A percentile compares a stretch with the other conserved stretches of the same genome.
Evolutionary conservation across 2,888 invertebrate genomes (phyloP).

Genomic region (Melikaiella ostensackeni): DNA sequence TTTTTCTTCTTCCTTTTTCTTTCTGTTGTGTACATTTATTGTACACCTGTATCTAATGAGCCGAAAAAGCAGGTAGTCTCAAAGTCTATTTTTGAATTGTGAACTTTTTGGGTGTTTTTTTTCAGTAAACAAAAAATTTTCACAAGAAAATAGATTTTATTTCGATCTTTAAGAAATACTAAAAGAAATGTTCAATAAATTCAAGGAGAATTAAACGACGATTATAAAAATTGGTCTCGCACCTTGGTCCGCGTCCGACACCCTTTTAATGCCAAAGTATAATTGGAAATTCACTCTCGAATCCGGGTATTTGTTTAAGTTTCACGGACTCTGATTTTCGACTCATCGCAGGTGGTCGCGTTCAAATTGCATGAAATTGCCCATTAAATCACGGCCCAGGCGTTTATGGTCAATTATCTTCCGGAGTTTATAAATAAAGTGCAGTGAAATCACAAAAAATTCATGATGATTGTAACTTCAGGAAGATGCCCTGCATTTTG

Average conservation of each 20-base stretch:
- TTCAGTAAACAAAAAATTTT: no score
- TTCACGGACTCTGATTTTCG: conserved; percentile 8
- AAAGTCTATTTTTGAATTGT: no score
- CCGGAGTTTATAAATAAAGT: not conserved
- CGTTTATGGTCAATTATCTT: conserved; percentile 35
- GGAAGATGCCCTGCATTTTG: not conserved
- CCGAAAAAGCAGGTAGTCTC: no score
- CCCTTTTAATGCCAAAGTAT: not conserved
- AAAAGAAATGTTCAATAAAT: conserved; percentile 20
- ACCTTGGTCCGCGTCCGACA: not conserved
- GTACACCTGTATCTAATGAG: no score
- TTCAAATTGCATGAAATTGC: conserved; percentile 29
- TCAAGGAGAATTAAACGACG: conserved; percentile 16
- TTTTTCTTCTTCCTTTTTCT: no score
- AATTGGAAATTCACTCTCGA: not conserved
- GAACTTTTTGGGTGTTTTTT: no score
- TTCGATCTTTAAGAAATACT: no score
- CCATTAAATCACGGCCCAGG: conserved; percentile 39
- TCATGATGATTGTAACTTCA: not conserved
- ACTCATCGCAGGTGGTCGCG: not conserved
- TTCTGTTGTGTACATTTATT: no score
- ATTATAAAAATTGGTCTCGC: conserved; percentile 17
- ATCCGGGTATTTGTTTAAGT: not conserved
- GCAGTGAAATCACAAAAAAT: not conserved
- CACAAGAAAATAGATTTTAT: no score